Conservation (phyloP, 1,140 invertebrate species). For the Chymomyza costata region DNA sequence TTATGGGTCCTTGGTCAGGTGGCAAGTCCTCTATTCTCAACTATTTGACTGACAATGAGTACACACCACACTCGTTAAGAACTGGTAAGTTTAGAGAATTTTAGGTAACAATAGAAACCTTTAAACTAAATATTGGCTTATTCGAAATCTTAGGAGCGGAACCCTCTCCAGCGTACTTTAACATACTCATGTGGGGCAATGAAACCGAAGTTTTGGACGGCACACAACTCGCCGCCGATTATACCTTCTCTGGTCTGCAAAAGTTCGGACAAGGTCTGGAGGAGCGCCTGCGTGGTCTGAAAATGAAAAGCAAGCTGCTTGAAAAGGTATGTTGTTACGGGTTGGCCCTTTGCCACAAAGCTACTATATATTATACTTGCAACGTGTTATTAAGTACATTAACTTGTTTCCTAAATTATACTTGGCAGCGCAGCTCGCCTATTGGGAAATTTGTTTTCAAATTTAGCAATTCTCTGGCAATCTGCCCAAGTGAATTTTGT, state of each 20-base stretch:
- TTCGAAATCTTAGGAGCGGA: constrained; percentile 85
- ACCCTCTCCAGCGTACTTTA: constrained; percentile 95
- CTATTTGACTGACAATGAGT: constrained; percentile 92
- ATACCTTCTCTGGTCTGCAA: constrained; percentile 93
- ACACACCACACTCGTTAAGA: constrained; percentile 86
- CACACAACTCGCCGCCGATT: constrained; percentile 93
- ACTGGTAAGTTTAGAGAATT: constrained; percentile 80
- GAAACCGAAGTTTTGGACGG: constrained; percentile 90
- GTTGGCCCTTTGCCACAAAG: background rate
- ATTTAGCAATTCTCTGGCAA: constrained; percentile 36
- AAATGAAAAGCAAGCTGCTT: constrained; percentile 87
- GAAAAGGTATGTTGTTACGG: constrained; percentile 90
- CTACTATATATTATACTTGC: background rate
- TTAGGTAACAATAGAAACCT: background rate
- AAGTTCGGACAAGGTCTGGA: constrained; percentile 96
- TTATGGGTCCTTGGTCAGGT: constrained; percentile 97
- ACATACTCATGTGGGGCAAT: constrained; percentile 92
- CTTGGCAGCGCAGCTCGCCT: constrained; percentile 41
- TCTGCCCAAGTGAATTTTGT: constrained; percentile 54
- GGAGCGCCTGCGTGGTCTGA: constrained; percentile 89
- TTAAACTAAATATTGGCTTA: background rate
- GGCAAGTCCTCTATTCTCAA: constrained; percentile 97
- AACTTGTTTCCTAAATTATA: constrained; percentile 56
- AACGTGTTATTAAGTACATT: constrained; percentile 40
- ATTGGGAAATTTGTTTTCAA: constrained; percentile 53